These are phyloP conservation scores for Drosophila burlai DNA, from an alignment of 1,140 invertebrate species.

Conservation along the genomic window DNA sequence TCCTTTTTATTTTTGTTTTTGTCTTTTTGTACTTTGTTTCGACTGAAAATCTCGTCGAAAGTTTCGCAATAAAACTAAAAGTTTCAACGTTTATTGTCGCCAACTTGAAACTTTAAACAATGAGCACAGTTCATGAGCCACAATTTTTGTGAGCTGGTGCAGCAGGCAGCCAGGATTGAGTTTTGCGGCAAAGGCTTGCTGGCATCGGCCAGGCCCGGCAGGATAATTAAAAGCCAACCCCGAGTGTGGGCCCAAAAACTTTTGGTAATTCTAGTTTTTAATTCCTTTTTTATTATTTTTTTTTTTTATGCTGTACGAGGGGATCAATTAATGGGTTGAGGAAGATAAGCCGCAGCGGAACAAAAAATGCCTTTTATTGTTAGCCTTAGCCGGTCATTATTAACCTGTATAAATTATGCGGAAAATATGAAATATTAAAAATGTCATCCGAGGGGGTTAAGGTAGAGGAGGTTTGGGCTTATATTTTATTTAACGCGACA, in stretches of 20 bases:
- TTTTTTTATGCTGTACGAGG: background rate
- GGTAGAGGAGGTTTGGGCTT: constrained; percentile 10
- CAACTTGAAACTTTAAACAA: constrained; percentile 83
- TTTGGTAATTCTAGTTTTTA: constrained; percentile 58
- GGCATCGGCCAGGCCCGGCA: constrained; percentile 23
- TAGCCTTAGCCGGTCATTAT: constrained; percentile 32
- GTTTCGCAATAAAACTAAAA: constrained; percentile 83
- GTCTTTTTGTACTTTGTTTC: constrained; percentile 61
- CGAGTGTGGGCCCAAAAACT: constrained; percentile 62
- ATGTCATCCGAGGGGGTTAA: constrained; percentile 13
- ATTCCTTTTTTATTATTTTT: background rate
- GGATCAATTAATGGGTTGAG: constrained; percentile 59
- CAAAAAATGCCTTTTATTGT: constrained; percentile 43
- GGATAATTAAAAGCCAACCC: constrained; percentile 72
- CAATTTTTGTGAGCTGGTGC: constrained; percentile 54
- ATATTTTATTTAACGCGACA: constrained; percentile 67
- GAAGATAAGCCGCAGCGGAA: constrained; percentile 49
- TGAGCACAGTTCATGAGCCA: constrained; percentile 80
- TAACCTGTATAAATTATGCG: constrained; percentile 57
- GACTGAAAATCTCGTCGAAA: constrained; percentile 78
- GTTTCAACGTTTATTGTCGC: constrained; percentile 82
- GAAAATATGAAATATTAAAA: constrained; percentile 70
- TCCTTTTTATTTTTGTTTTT: constrained; percentile 25
- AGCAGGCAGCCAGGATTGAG: constrained; percentile 12
- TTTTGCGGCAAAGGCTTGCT: constrained; percentile 58